Evolutionary conservation across 92 coral and sea anemone genomes (phyloP).

Genomic region (Heliopora coerulea): DNA sequence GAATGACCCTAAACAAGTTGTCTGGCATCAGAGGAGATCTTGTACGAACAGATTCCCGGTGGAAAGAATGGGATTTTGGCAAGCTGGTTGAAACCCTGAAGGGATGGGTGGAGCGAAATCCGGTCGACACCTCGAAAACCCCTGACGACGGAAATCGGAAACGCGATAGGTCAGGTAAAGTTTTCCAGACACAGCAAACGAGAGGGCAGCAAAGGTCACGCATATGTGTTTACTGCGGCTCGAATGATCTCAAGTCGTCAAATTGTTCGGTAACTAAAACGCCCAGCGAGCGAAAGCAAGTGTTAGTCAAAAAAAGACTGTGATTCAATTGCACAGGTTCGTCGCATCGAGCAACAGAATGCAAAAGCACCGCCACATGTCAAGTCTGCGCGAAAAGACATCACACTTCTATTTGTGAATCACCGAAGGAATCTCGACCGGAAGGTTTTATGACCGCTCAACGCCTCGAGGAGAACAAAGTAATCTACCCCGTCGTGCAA

Average conservation of each 20-base stretch:
- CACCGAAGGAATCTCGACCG: neutral
- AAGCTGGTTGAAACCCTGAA: neutral
- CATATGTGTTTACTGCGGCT: constrained; percentile 12
- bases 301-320: constrained; percentile 11
- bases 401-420: constrained; percentile 33
- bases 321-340: constrained; percentile 23
- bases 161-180: no score
- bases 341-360: constrained; percentile 14
- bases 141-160: neutral
- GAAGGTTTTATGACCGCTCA: neutral
- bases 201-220: neutral
- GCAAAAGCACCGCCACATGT: constrained; percentile 8
- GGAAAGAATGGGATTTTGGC: constrained; percentile 4
- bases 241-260: neutral
- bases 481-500: constrained; percentile 2
- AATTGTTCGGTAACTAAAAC: neutral
- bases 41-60: constrained; percentile 34
- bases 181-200: neutral
- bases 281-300: neutral
- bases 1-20: constrained; percentile 35
- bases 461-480: neutral
- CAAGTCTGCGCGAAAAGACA: constrained; percentile 8
- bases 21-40: constrained; percentile 50
- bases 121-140: neutral
- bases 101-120: constrained; percentile 6